Evolutionary conservation across 2,113 vertebrate species (phyloP), one percentile per base, ranked within the genome.

Genomic region (Mus spicilegus): DNA sequence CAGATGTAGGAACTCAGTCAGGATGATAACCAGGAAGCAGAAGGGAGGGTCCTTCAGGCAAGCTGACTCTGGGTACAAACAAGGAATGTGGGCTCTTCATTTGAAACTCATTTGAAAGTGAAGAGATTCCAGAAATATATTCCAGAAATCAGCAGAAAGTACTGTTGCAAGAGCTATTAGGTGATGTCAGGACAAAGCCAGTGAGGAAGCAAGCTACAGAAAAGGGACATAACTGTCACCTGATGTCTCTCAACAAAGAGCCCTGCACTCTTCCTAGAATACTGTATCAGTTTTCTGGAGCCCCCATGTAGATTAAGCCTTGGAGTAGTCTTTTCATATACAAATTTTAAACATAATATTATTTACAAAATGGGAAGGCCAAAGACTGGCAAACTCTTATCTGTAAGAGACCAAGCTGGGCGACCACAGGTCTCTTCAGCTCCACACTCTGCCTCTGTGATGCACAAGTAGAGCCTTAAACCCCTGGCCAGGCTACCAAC

Each of bases 261-360:
- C 61, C 63, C 84, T n/a, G 49, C n/a, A 65, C 36, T 93, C 84
- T 75, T 85, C 77, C 90, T 78, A 51, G 39, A 95, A 65, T 9
- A 80, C 8, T 88, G 7, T 51, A 70, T 65, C 42, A 51, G 49
- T 56, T 85, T 92, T 89, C 77, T 67, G 9, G 49, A 17, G 14
- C 56, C 75, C 46, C 63, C 39, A 28, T 14, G 82, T 49, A 82
- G 11, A 93, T n/a, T 28, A 36, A 88, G 72, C 13, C 4, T 81
- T 26, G 8, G 65, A 87, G 69, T 33, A 58, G 42, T 0, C 42
- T n/a, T 67, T 65, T 49, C 76, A 72, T 4, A 78, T 16, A n/a
- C 6, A 36, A 84, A 72, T 67, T 72, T 39, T 69, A 76, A 90
- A 56, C 28, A n/a, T 76, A 49, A 65, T 24, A 65, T 24, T 58